Evolutionary conservation across 2,888 invertebrate species (phyloP).

Genomic region (Thelaira solivaga): DNA sequence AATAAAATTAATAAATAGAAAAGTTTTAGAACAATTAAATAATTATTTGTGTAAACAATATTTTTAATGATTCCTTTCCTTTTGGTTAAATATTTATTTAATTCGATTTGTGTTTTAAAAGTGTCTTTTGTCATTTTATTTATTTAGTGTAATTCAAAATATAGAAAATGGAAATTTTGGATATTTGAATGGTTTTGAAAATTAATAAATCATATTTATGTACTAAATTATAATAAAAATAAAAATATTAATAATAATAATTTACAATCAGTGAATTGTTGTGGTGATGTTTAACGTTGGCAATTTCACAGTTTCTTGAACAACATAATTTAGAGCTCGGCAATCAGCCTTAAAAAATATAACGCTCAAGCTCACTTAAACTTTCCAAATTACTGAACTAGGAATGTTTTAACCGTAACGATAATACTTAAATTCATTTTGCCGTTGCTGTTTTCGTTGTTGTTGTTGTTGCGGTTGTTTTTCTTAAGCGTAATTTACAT

Average conservation of each 20-base stretch:
- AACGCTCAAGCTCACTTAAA: conserved; percentile 18
- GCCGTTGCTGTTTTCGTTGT: not conserved
- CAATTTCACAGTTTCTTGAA: conserved; percentile 60
- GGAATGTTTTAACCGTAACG: conserved; percentile 53
- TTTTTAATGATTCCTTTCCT: no score
- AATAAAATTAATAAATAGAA: no score
- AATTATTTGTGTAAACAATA: no score
- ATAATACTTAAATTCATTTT: conserved; percentile 24
- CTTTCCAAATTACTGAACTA: conserved; percentile 59
- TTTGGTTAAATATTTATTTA: no score
- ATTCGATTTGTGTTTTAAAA: no score
- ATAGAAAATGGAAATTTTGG: no score
- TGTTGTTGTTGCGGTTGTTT: not conserved
- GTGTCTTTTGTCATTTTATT: no score
- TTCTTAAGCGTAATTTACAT: conserved; percentile 36
- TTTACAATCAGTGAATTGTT: conserved; percentile 32
- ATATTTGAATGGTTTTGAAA: no score
- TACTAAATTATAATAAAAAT: not conserved
- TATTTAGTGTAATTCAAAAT: no score
- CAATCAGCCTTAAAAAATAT: conserved; percentile 43
- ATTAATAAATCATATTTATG: no score
- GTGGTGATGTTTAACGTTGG: conserved; percentile 33
- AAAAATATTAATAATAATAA: conserved; percentile 13
- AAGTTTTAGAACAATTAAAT: no score
- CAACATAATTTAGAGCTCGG: conserved; percentile 47